Base-by-base conservation (phyloP, 2,797 vertebrate species). In the Eulemur mongoz region DNA sequence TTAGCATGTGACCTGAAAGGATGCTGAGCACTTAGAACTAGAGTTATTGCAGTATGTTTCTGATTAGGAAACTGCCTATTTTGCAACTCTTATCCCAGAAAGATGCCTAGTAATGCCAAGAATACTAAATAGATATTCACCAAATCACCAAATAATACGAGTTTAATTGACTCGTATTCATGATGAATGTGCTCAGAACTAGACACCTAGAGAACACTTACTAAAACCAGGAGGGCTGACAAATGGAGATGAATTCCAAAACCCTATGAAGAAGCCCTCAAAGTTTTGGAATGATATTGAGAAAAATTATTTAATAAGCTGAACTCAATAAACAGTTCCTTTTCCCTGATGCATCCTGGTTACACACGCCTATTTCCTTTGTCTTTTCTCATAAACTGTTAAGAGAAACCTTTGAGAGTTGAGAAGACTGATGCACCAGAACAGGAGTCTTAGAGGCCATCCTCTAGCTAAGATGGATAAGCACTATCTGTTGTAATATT, bases 371-470 rank as follows among this genome's bases (percentile, higher is more conserved):
- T 92, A 63, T 96, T 92, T 97, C 91, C 38, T 91, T 81, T 86
- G 65, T 86, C 94, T 97, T 81, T 82, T 94, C 48, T 96, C 70
- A 59, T n/a, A 72, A 96, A 48, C 45, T 78, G 80, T 48, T 83
- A 40, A 81, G 96, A 92, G 76, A 92, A 93, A 59, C 45, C 96
- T 97, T 78, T 93, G 52, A 97, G 81, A 98, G 97, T 76, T 93
- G 94, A 96, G 75, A 45, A 94, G 84, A 93, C 45, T 70, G 95
- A 73, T 72, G 48, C 8, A 70, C 7, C 69, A 75, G 85, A 67
- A 54, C 75, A 45, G 69, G 52, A 81, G 57, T 93, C 96, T 94
- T 87, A 73, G 11, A 65, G n/a, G 18, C 20, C 38, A 67, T 82
- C 67, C 54, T 6, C 17, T 96, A 96, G 84, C 73, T 76, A 82